Base-by-base conservation (phyloP, 2,797 vertebrate species). In the Distichodus sexfasciatus region DNA sequence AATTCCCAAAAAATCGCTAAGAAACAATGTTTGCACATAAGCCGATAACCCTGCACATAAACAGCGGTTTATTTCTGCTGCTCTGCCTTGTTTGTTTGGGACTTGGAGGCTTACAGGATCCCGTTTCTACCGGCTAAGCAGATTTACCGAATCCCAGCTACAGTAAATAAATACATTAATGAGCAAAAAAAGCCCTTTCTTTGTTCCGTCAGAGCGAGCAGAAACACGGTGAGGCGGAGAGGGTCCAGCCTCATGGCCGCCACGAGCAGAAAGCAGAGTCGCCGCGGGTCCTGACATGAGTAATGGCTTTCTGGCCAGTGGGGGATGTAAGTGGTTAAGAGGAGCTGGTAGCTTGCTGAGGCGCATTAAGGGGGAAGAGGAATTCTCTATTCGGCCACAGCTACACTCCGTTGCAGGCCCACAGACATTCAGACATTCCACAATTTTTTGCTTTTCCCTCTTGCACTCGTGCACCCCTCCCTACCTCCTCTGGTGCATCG, bases 71-170 rank as follows among this genome's bases (percentile, higher is more conserved):
- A 70, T 75, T 81, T 75, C 73, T 35, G 26, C 55, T 75, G 19
- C 9, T 38, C 31, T 54, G 69, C 71, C 77, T 80, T 82, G 82
- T 85, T 89, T 85, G 82, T 84, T 77, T 64, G 78, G 76, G 72
- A 44, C 31, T 53, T 23, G 63, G n/a, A 26, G 63, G 68, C 35
- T 61, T 44, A 65, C 43, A 1, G 44, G 33, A 64, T 83, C 77
- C 81, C 72, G 71, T 80, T 87, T 87, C 77, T 66, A 78, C 76
- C 83, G 76, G 69, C 80, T 85, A 87, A 90, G 83, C 83, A 82
- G 79, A 86, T 89, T 89, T 85, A 83, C 84, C 77, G 70, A 88
- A 87, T 87, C 76, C 76, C 47, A 15, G 29, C 69, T 40, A 41
- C 64, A 81, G 79, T 82, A 85, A 86, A 86, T 85, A 71, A 55